Base-by-base conservation (phyloP, 2,888 invertebrate species). In the Stenurella melanura region DNA sequence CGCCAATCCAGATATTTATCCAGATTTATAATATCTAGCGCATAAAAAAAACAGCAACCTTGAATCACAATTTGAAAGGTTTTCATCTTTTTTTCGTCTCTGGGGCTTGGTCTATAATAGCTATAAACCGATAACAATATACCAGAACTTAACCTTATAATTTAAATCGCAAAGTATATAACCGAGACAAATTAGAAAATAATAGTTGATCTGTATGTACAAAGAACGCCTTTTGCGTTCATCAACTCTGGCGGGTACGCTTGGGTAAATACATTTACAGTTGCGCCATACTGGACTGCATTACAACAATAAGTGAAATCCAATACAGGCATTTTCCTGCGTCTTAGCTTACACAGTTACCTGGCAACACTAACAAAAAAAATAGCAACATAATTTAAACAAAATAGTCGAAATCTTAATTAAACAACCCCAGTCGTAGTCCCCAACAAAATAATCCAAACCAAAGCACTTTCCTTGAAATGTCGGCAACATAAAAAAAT, bases 401-500 rank as follows among this genome's bases (percentile, higher is more conserved):
- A 70, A 68, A 70, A 70, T 77, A 57, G 26, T 63, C 63, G 74
- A 73, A 73, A 64, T 56, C 11, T 42, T 57, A 63, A 57, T 54
- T 12, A 50, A 61, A n/a, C 12, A 63, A 42, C 26, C 58, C 50
- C 12, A 60, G 54, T 58, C 58, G 26, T 17, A 60, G 54, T 58
- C 58, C 42, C 17, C 54, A 70, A 74, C 30, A 63, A 64, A 73
- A 71, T 54, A 58, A 73, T 75, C 77, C 75, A 76, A 78, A 72
- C 69, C 54, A 56, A 76, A 72, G 67, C 76, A 80, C 75, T 77
- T 58, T 26, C 57, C 72, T 73, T 66, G 50, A 64, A 64, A 64
- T 66, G 15, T 67, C 73, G 68, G 30, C 57, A 74, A 79, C 73
- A 71, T 63, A 54, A 80, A 61, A 78, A 77, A 79, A 75, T 73